Conservation (phyloP, 2,888 invertebrate species). For the Taphrorychus bicolor region DNA sequence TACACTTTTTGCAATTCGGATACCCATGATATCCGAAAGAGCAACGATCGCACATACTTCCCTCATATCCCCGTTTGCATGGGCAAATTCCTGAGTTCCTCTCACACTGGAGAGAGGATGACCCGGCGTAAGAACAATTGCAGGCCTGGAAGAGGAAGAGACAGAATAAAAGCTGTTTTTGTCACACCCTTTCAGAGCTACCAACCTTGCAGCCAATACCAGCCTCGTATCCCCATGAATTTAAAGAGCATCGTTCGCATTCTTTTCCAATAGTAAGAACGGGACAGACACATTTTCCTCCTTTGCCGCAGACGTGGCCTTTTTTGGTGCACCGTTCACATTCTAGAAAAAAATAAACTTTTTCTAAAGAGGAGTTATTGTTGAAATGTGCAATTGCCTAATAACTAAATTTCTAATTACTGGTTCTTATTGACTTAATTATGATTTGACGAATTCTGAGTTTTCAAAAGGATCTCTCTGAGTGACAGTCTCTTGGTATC, state of each 20-base stretch:
- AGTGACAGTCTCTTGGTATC: too few species aligned
- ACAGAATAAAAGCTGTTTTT: not conserved
- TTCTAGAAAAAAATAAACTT: too few species aligned
- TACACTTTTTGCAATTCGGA: slow-evolving; percentile 85
- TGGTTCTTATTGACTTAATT: too few species aligned
- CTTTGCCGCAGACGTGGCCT: slow-evolving; percentile 90
- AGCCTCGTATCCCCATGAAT: slow-evolving; percentile 81
- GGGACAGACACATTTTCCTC: slow-evolving; percentile 93
- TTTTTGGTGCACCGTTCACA: slow-evolving; percentile 80
- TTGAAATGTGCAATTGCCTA: too few species aligned
- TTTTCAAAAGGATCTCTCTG: too few species aligned
- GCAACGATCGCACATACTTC: slow-evolving; percentile 83
- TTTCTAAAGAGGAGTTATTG: too few species aligned
- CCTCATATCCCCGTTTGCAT: slow-evolving; percentile 78
- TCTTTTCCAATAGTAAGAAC: slow-evolving; percentile 81
- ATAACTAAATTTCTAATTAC: too few species aligned
- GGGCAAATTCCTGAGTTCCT: slow-evolving; percentile 73
- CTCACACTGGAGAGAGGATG: slow-evolving; percentile 73
- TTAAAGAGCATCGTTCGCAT: slow-evolving; percentile 81
- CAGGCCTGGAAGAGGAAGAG: slow-evolving; percentile 63
- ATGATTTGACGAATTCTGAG: too few species aligned
- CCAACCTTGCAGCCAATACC: slow-evolving; percentile 83
- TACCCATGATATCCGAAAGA: slow-evolving; percentile 87
- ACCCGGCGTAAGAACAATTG: slow-evolving; percentile 76
- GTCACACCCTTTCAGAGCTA: too few species aligned